Evolutionary conservation across 2,888 invertebrate genomes (phyloP).

Genomic region (Coronaproctus castanopsis): DNA sequence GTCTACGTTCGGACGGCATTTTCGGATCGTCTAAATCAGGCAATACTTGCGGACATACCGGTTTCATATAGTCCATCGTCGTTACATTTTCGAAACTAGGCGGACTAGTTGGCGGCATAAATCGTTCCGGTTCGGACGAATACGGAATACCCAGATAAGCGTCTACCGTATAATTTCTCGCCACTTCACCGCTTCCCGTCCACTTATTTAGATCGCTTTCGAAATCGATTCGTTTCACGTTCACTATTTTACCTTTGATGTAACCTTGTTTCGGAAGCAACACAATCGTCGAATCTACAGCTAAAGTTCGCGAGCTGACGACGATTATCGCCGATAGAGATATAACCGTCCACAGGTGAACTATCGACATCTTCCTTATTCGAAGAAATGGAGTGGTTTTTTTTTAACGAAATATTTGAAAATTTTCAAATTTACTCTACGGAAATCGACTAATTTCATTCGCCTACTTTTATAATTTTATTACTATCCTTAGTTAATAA

Average conservation of each 20-base stretch:
- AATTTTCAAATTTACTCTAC: too few species aligned
- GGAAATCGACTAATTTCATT: too few species aligned
- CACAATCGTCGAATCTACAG: conserved; percentile 12
- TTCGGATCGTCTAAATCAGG: conserved; percentile 51
- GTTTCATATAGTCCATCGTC: conserved; percentile 45
- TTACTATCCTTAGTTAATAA: too few species aligned
- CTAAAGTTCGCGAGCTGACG: too few species aligned
- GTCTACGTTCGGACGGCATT: conserved; percentile 19
- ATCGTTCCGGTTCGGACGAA: conserved; percentile 59
- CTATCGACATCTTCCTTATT: too few species aligned
- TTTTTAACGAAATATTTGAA: too few species aligned
- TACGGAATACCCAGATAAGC: conserved; percentile 43
- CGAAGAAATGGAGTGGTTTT: too few species aligned
- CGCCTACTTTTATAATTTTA: too few species aligned
- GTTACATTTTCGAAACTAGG: conserved; percentile 44
- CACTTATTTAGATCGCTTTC: neutral
- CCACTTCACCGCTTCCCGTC: neutral
- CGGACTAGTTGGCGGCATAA: conserved; percentile 71
- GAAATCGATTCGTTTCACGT: conserved; percentile 3
- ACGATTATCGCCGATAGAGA: too few species aligned
- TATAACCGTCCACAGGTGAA: too few species aligned
- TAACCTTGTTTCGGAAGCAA: conserved; percentile 13
- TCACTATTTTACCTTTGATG: conserved; percentile 14
- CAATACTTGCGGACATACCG: conserved; percentile 76
- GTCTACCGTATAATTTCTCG: conserved; percentile 14